Evolutionary conservation across 2,797 vertebrate genomes (phyloP).

Genomic region (Eurystomus glaucurus): DNA sequence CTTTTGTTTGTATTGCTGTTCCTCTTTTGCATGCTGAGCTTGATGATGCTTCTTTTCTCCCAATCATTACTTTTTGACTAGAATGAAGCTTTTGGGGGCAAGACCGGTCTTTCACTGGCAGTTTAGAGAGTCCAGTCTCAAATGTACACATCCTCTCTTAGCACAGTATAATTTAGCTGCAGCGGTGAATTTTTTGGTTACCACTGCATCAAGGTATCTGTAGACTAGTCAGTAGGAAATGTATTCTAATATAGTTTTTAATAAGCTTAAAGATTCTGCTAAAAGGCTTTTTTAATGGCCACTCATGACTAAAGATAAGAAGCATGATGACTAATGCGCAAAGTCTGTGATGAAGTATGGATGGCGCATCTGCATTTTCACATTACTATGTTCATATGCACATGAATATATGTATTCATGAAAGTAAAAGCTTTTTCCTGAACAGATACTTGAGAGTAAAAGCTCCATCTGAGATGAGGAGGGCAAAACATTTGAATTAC

Average conservation of each 20-base stretch:
- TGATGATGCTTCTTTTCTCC: neutral
- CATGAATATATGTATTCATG: neutral
- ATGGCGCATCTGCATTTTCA: neutral
- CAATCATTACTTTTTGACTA: neutral
- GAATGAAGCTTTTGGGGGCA: neutral
- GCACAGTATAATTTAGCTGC: neutral
- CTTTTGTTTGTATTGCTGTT: neutral
- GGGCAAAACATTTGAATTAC: neutral
- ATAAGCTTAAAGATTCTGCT: neutral
- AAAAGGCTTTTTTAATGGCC: neutral
- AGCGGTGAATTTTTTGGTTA: neutral
- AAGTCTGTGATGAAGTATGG: neutral
- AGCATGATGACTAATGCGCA: accelerated
- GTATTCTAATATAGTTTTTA: neutral
- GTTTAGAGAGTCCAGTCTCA: neutral
- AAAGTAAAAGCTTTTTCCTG: neutral
- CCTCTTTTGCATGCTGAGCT: neutral
- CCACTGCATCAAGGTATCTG: neutral
- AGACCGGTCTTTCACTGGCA: neutral
- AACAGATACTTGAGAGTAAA: neutral
- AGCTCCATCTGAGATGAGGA: neutral
- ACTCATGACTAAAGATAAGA: neutral
- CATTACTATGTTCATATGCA: neutral
- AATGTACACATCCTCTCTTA: neutral
- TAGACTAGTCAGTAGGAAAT: neutral